A percentile compares a stretch with the other conserved stretches of the same genome.
These are phyloP conservation scores for Sinotaia quadrata DNA, from an alignment of 2,888 invertebrate species.

Conservation along the genomic window DNA sequence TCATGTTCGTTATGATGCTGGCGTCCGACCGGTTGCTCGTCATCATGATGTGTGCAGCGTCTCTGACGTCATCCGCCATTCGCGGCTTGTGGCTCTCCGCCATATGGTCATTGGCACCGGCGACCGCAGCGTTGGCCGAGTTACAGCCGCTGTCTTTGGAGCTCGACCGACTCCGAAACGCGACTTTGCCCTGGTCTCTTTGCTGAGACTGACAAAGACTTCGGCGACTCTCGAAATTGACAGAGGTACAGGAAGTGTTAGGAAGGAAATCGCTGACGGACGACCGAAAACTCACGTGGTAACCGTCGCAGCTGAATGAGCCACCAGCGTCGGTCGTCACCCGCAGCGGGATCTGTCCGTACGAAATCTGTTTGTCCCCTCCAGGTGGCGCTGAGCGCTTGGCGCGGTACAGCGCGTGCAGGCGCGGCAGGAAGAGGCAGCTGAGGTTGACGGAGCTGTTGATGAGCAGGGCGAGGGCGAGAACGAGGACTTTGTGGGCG, in stretches of 20 bases:
- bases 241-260: background rate
- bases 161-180: too few species aligned
- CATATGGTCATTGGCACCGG: too few species aligned
- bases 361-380: background rate
- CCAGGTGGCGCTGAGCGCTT: background rate
- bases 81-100: too few species aligned
- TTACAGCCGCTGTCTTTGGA: too few species aligned
- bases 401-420: slow-evolving; percentile 48
- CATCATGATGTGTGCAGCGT: too few species aligned
- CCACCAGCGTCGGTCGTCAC: background rate
- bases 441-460: slow-evolving; percentile 53
- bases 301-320: background rate
- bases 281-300: background rate
- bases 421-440: slow-evolving; percentile 58
- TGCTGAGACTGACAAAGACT: too few species aligned
- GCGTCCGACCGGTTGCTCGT: too few species aligned
- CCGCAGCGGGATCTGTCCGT: slow-evolving; percentile 7
- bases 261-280: background rate
- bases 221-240: background rate
- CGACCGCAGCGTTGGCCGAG: too few species aligned
- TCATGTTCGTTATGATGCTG: too few species aligned
- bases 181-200: too few species aligned
- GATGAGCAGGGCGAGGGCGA: slow-evolving; percentile 51
- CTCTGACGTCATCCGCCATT: too few species aligned
- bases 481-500: slow-evolving; percentile 40